Evolutionary conservation across 2,888 invertebrate genomes (phyloP), one percentile per base, ranked within the genome.

Genomic region (Cryptosula pallasiana): DNA sequence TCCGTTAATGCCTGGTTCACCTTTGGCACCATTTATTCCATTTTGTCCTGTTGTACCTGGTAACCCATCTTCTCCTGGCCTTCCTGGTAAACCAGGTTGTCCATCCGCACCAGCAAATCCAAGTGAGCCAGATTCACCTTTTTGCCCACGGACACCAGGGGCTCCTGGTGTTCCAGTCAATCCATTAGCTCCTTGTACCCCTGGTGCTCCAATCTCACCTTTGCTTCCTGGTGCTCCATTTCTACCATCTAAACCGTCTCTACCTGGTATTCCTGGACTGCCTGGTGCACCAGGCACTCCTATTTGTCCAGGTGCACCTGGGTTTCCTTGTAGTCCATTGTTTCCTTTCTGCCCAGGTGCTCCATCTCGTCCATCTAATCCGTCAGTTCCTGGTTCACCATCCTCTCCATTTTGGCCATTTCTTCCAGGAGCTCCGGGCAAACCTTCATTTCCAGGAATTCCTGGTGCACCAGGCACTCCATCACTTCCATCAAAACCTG

Each of bases 41-140:
- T 45, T n/a, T 36, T 34, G 3, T 13, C 55, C 55, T 55, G n/a
- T 55, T 55, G 55, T 25, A n/a, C 55, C 55, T 55, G 9, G 55
- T 13, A 25, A 55, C 23, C 55, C 55, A 55, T 55, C 55, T 55
- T 25, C 25, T 55, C 71, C 71, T 27, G 71, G 36, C 13, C n/a
- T 20, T 45, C 45, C 71, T 35, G 35, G 2, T 54, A 3, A 36
- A 27, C 71, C 71, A 55, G 5, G 9, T 55, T 55, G 23, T 55
- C 55, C 55, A 55, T n/a, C 9, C 9, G 5, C 3, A n/a, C 55
- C 55, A n/a, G 55, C 13, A 5, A n/a, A 20, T n/a, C 55, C 55
- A 16, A 5, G 3, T 55, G 3, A 3, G 9, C 55, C 55, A n/a
- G 55, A 25, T 55, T 20, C 55, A 45, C 45, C 45, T 45, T 5